Evolutionary conservation across 2,113 vertebrate genomes (phyloP).

Genomic region (Leptodactylus fuscus): DNA sequence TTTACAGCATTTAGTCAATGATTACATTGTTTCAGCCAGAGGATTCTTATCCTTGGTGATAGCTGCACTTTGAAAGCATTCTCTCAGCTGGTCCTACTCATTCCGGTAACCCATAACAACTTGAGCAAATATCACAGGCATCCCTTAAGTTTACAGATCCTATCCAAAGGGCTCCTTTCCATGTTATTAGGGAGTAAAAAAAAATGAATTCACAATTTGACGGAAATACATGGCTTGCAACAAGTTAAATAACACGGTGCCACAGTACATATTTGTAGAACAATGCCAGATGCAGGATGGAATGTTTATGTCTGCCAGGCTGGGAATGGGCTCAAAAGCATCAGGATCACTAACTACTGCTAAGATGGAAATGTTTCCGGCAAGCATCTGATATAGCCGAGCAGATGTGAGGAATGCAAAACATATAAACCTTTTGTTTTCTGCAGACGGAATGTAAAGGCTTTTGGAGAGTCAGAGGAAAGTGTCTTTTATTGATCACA

Average conservation of each 20-base stretch:
- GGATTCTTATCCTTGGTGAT: conserved; percentile 42
- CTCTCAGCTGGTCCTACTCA: neutral
- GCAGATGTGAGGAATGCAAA: conserved; percentile 36
- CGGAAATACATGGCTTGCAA: conserved; percentile 26
- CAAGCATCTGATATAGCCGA: conserved; percentile 19
- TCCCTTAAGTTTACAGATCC: conserved; percentile 33
- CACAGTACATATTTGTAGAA: conserved; percentile 34
- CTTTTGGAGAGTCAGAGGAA: conserved; percentile 2
- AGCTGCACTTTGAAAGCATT: conserved; percentile 13
- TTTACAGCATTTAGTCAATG: conserved; percentile 41
- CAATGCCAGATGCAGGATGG: conserved; percentile 9
- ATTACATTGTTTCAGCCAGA: conserved; percentile 37
- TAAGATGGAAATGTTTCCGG: conserved; percentile 51
- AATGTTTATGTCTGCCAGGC: conserved; percentile 20
- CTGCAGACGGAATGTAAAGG: neutral
- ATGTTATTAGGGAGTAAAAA: conserved; percentile 23
- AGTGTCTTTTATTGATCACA: conserved; percentile 19
- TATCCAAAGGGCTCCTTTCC: conserved; percentile 17
- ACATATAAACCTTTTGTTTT: conserved; percentile 21
- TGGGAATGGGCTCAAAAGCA: conserved; percentile 42
- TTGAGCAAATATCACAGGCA: conserved; percentile 48
- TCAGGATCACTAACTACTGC: conserved; percentile 46
- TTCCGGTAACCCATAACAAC: conserved; percentile 51
- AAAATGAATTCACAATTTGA: neutral
- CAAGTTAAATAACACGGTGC: conserved; percentile 40